Percentiles rank a stretch among this genome's conserved stretches.
Conservation (phyloP, 2,888 invertebrate genomes). For the Eristalis arbustorum region DNA sequence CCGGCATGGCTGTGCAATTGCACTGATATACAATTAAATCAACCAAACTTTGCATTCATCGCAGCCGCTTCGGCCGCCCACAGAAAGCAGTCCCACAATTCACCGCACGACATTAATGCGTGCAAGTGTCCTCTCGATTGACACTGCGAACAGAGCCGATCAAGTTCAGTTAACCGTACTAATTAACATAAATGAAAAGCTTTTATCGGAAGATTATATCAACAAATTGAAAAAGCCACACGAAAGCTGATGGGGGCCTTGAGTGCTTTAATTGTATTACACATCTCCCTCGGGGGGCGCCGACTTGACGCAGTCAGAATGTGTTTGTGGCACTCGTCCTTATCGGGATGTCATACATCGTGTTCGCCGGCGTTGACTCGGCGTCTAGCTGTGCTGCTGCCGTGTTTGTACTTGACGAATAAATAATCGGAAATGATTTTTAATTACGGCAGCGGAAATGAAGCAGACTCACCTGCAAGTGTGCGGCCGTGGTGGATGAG, state of each 20-base stretch:
- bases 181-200: slow-evolving; percentile 53
- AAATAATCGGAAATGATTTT: slow-evolving; percentile 52
- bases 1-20: neutral
- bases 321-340: slow-evolving; percentile 23
- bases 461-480: neutral
- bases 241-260: slow-evolving; percentile 17
- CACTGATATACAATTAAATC: neutral
- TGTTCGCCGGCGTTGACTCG: neutral
- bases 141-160: slow-evolving; percentile 8
- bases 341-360: slow-evolving; percentile 36
- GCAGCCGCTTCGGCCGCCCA: neutral
- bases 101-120: slow-evolving; percentile 31
- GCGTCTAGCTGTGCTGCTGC: neutral
- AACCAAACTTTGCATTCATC: neutral
- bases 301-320: neutral
- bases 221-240: slow-evolving; percentile 55
- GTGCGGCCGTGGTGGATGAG: neutral
- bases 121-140: slow-evolving; percentile 24
- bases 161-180: slow-evolving; percentile 44
- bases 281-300: neutral
- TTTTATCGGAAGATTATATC: slow-evolving; percentile 52
- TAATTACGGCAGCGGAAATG: slow-evolving; percentile 23
- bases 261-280: slow-evolving; percentile 47
- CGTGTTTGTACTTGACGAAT: slow-evolving; percentile 27
- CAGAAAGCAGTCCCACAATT: neutral